These are phyloP conservation scores for Glaucidium brasilianum DNA, from an alignment of 2,113 vertebrate species.

Conservation along the genomic window DNA sequence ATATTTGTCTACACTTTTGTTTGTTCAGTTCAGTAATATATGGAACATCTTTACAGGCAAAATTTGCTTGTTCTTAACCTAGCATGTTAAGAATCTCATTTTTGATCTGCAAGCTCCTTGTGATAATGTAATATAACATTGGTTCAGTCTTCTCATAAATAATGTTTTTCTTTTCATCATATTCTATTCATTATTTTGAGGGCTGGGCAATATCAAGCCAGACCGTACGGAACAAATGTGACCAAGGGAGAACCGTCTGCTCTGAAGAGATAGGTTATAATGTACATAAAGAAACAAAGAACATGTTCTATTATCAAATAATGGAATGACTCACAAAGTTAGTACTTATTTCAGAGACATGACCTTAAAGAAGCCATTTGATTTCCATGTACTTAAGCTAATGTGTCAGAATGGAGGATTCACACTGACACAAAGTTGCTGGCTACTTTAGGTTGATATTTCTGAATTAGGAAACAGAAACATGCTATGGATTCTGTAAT, in stretches of 20 bases:
- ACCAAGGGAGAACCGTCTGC: background rate
- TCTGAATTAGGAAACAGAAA: background rate
- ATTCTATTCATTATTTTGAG: background rate
- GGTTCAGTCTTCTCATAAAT: background rate
- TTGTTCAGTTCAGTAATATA: background rate
- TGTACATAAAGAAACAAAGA: background rate
- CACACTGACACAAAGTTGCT: background rate
- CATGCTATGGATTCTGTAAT: background rate
- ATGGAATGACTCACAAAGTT: background rate
- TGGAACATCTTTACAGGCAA: rapidly evolving
- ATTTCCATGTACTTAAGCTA: background rate
- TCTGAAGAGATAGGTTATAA: background rate
- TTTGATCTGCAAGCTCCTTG: background rate
- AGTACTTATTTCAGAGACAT: background rate
- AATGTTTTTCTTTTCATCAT: background rate
- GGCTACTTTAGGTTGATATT: background rate
- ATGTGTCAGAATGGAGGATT: background rate
- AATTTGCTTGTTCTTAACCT: background rate
- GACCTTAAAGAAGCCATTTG: background rate
- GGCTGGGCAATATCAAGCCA: background rate
- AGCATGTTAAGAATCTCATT: background rate
- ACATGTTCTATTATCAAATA: background rate
- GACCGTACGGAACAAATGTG: background rate
- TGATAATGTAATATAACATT: background rate
- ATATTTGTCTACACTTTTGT: background rate